A percentile compares a stretch with the other conserved stretches of the same genome.
phyloP scores from a whole-genome alignment of 2,888 invertebrate species.

The Cinara cedri region DNA sequence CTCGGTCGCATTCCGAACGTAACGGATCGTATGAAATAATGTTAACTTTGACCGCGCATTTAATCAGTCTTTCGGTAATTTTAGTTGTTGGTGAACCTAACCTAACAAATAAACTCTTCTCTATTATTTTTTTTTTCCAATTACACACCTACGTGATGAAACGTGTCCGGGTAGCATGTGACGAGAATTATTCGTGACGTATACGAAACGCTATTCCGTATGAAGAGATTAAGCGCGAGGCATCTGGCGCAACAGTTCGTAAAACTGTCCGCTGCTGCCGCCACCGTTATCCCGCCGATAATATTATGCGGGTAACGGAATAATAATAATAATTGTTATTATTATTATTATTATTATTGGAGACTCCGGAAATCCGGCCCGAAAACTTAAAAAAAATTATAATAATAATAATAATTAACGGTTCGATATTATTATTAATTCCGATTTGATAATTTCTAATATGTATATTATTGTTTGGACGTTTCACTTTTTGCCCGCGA shows the following conservation, averaged over 20 bases:
- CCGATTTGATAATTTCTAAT: background rate
- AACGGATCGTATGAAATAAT: too few relatives aligned
- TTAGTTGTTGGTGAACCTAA: too few relatives aligned
- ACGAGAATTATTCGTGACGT: too few relatives aligned
- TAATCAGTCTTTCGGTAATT: too few relatives aligned
- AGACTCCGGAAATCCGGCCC: slow-evolving; percentile 46
- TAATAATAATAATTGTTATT: too few relatives aligned
- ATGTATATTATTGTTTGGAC: background rate
- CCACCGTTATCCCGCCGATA: slow-evolving; percentile 13
- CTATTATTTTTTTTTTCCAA: too few relatives aligned
- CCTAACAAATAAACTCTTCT: too few relatives aligned
- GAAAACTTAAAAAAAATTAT: slow-evolving; percentile 1
- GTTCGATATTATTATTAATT: background rate
- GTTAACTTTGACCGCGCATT: too few relatives aligned
- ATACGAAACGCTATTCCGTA: too few relatives aligned
- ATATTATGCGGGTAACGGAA: background rate
- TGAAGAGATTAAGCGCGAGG: background rate
- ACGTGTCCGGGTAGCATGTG: too few relatives aligned
- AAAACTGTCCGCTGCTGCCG: background rate
- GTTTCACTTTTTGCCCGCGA: slow-evolving; percentile 2
- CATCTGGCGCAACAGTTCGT: slow-evolving; percentile 21
- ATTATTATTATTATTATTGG: background rate
- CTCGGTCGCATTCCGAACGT: too few relatives aligned
- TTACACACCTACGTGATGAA: too few relatives aligned
- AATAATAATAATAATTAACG: slow-evolving; percentile 31